These are phyloP conservation scores for Carpatolechia fugitivella DNA, from an alignment of 2,888 invertebrate genomes.

Conservation along the genomic window DNA sequence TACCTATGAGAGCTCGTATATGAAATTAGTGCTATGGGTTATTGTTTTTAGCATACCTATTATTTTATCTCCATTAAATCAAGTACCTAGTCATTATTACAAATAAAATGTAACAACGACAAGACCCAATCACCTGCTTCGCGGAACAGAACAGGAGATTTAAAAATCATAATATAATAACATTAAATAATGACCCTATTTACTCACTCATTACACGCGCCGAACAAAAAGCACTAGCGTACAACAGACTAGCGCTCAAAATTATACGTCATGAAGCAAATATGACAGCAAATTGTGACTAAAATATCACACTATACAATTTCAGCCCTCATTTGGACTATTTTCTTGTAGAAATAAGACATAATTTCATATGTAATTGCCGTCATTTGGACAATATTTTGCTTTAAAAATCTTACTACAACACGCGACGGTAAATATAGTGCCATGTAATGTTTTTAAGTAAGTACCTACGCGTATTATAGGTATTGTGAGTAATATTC, in stretches of 20 bases:
- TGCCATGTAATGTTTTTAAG: no score
- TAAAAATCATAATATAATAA: constrained; percentile 12
- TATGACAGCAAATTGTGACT: constrained; percentile 12
- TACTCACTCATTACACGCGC: constrained; percentile 11
- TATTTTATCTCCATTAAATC: no score
- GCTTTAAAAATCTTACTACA: background rate
- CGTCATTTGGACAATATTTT: constrained; percentile 1
- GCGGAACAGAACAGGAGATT: constrained; percentile 15
- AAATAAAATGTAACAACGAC: constrained; percentile 2
- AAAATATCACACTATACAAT: constrained; percentile 13
- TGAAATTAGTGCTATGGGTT: no score
- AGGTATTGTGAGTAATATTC: background rate
- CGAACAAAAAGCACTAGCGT: constrained; percentile 9
- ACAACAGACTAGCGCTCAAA: no score
- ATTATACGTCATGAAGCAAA: constrained; percentile 10
- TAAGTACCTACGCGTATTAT: no score
- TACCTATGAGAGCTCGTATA: no score
- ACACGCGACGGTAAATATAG: background rate
- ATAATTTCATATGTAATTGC: constrained; percentile 13
- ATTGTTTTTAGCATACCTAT: no score
- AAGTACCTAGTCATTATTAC: constrained; percentile 1
- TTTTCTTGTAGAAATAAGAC: constrained; percentile 14
- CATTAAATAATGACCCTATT: constrained; percentile 15
- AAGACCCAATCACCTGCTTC: constrained; percentile 7
- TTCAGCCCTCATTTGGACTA: constrained; percentile 13